Evolutionary conservation across 2,113 vertebrate genomes (phyloP).

Genomic region (Phainopepla nitens): DNA sequence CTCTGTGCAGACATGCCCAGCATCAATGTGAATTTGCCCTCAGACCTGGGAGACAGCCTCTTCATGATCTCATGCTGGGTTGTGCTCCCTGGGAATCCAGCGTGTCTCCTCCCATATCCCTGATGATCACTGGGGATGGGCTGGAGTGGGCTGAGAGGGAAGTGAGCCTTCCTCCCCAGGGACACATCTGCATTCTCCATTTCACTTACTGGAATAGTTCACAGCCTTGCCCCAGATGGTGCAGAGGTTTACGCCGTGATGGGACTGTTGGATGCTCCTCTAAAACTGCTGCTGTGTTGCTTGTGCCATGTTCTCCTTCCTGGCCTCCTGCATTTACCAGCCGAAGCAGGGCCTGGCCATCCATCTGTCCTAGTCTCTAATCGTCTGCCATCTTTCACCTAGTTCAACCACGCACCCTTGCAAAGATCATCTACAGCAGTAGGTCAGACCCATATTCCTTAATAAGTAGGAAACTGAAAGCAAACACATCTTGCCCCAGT

Average conservation of each 20-base stretch:
- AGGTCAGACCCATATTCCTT: background rate
- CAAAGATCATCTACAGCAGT: background rate
- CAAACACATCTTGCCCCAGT: background rate
- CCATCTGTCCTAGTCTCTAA: background rate
- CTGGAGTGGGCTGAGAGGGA: fast-evolving
- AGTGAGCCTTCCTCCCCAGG: background rate
- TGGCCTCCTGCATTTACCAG: background rate
- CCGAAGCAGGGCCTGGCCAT: fast-evolving
- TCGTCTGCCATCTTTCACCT: background rate
- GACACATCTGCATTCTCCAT: fast-evolving
- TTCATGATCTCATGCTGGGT: background rate
- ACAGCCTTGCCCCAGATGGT: background rate
- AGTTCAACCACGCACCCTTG: background rate
- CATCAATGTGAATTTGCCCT: fast-evolving
- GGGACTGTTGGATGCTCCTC: background rate
- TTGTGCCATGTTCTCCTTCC: background rate
- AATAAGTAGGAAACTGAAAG: background rate
- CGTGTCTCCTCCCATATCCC: background rate
- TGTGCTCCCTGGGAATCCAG: background rate
- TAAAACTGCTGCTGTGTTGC: background rate
- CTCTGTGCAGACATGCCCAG: background rate
- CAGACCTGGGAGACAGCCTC: background rate
- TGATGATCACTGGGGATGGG: fast-evolving
- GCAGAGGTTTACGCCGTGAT: background rate
- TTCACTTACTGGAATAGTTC: background rate